Conservation (phyloP, 2,888 invertebrate genomes). For the Micoletzkya japonica region DNA sequence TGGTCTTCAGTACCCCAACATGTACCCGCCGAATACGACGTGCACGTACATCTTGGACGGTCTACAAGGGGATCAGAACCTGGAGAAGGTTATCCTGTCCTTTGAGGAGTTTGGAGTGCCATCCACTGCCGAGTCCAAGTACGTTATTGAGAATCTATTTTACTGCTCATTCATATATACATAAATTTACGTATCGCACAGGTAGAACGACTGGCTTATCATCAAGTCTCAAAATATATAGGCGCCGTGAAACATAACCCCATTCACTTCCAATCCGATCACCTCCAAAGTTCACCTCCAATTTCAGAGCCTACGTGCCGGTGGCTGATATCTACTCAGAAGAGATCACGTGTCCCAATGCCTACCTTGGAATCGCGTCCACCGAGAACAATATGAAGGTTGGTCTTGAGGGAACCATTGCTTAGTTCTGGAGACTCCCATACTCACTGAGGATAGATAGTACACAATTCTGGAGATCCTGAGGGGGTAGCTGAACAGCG, state of each 20-base stretch:
- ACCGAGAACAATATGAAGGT: constrained; percentile 51
- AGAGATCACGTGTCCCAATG: constrained; percentile 48
- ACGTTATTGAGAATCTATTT: too few relatives aligned
- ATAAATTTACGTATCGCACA: too few relatives aligned
- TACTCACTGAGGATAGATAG: background rate
- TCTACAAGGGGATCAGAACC: constrained; percentile 78
- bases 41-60: constrained; percentile 73
- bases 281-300: background rate
- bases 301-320: constrained; percentile 30
- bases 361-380: constrained; percentile 55
- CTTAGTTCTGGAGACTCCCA: constrained; percentile 31
- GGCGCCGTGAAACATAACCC: too few relatives aligned
- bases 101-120: constrained; percentile 54
- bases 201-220: too few relatives aligned
- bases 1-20: constrained; percentile 61
- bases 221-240: too few relatives aligned
- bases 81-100: constrained; percentile 57
- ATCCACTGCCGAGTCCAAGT: constrained; percentile 32
- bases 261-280: background rate
- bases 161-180: too few relatives aligned
- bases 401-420: background rate
- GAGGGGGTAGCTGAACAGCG: too few relatives aligned
- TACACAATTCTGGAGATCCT: too few relatives aligned
- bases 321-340: constrained; percentile 30
- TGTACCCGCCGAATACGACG: constrained; percentile 66